A percentile compares a stretch with the other conserved stretches of the same genome.
phyloP scores from a whole-genome alignment of 2,113 vertebrate species.

The Bufo gargarizans region DNA sequence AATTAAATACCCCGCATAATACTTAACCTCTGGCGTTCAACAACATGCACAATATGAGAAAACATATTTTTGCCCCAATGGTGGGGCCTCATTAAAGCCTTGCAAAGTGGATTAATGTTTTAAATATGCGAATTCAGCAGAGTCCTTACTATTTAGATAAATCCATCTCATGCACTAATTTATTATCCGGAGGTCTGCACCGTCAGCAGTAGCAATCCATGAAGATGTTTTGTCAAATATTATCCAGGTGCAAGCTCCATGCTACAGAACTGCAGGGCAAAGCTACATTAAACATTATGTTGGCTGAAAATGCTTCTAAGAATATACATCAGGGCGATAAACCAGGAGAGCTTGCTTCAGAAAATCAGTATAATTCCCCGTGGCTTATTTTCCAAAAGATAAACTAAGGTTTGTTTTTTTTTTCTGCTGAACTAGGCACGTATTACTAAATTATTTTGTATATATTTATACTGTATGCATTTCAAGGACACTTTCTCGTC shows the following conservation, averaged over 20 bases:
- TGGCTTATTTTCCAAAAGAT: constrained; percentile 8
- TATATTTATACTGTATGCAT: neutral
- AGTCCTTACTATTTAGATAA: constrained; percentile 50
- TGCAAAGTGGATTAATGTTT: constrained; percentile 54
- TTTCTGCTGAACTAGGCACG: neutral
- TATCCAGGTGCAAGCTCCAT: constrained; percentile 51
- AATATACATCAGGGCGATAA: constrained; percentile 46
- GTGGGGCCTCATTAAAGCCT: constrained; percentile 47
- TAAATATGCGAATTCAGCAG: constrained; percentile 56
- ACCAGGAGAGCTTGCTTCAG: constrained; percentile 17
- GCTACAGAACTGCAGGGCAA: constrained; percentile 48
- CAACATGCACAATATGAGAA: neutral
- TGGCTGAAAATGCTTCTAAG: constrained; percentile 13
- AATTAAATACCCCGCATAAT: constrained; percentile 2
- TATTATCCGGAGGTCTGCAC: constrained; percentile 53
- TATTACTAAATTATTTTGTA: neutral
- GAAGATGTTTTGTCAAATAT: constrained; percentile 52
- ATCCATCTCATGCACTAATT: constrained; percentile 47
- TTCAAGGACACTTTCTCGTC: neutral
- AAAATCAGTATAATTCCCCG: constrained; percentile 6
- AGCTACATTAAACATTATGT: constrained; percentile 39
- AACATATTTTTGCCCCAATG: constrained; percentile 27
- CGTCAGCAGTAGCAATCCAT: constrained; percentile 48
- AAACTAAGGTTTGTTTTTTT: neutral
- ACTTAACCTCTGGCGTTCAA: constrained; percentile 16